Base-by-base conservation (phyloP, 2,113 vertebrate genomes). In the Scomber colias region DNA sequence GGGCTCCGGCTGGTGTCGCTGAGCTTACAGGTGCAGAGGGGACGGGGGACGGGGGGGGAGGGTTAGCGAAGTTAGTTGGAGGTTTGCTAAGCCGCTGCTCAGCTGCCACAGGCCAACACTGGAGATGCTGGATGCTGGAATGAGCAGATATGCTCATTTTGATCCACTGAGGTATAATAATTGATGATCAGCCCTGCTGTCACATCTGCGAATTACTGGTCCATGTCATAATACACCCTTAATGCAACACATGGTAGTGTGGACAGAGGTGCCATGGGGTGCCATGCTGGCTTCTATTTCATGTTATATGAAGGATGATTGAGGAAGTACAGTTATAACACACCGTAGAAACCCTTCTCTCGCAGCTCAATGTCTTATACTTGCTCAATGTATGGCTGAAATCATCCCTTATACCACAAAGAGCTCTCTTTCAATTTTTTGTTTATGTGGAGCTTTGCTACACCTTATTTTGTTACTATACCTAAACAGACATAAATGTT, bases 91-190 rank as follows among this genome's bases (percentile, higher is more conserved):
- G 89, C 88, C 45, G 56, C 48, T 55, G 69, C 76, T 86, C 73
- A 72, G 78, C 54, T 48, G 72, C 92, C 87, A 89, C 79, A 76
- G 87, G 87, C 82, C 84, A 74, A 76, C 51, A 12, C 78, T 49
- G 53, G 77, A 15, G 40, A 71, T 19, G 40, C 35, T 40, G 76
- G 72, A 79, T 85, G 83, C 73, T 87, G 87, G 82, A 79, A 87
- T 66, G 89, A 90, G 89, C 82, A 81, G 89, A 91, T 87, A 89
- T 92, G 91, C 90, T 94, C 90, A 93, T 93, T 95, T 93, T 93
- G 90, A 95, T 87, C 83, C 91, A 94, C 90, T 95, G 93, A 94
- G 92, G 94, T 95, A 95, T 95, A 93, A 95, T 95, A 95, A 95
- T 95, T 95, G 94, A 95, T 95, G 93, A 96, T 94, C 93, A 94